Evolutionary conservation across 2,888 invertebrate genomes (phyloP), one percentile per base, ranked within the genome.

Genomic region (Tinea pellionella): DNA sequence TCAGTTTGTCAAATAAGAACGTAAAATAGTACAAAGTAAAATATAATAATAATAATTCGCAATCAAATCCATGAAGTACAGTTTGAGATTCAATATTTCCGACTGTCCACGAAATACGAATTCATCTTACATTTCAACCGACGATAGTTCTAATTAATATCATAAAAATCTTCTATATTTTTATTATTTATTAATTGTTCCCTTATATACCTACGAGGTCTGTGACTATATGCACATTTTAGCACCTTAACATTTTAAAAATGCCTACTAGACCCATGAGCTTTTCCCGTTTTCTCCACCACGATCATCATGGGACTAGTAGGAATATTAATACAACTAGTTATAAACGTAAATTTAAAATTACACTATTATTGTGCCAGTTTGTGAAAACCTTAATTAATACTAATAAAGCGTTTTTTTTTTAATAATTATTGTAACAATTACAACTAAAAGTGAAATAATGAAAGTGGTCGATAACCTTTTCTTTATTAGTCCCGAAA

Each of bases 331-430:
- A 24, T 24, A 24, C 24, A 6, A n/a, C n/a, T 24, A 24, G 24
- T 24, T 3, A 6, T 24, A 47, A 47, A 47, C 16, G 8, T 47
- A 47, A 15, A 47, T 47, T 15, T 15, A 13, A 42, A 37, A 47
- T 15, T 16, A 47, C 6, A 24, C 6, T 24, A 47, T 16, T 47
- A 15, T 9, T 47, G 16, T 47, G 47, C 15, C 13, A 41, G 13
- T 16, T 47, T 47, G 47, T 16, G 16, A 16, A 15, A 15, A 15
- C 6, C 2, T 16, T 53, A 30, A 57, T 57, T 59, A 59, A 56
- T 32, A 51, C 80, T 85, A 84, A 71, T 85, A 86, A 85, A 86
- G 85, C 83, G 80, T 84, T 74, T 74, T 72, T 75, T 75, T 37
- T 37, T n/a, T n/a, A n/a, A n/a, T n/a, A n/a, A n/a, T n/a, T n/a